These are phyloP conservation scores for Desmodus rotundus DNA, from an alignment of 2,113 vertebrate species.

Conservation along the genomic window DNA sequence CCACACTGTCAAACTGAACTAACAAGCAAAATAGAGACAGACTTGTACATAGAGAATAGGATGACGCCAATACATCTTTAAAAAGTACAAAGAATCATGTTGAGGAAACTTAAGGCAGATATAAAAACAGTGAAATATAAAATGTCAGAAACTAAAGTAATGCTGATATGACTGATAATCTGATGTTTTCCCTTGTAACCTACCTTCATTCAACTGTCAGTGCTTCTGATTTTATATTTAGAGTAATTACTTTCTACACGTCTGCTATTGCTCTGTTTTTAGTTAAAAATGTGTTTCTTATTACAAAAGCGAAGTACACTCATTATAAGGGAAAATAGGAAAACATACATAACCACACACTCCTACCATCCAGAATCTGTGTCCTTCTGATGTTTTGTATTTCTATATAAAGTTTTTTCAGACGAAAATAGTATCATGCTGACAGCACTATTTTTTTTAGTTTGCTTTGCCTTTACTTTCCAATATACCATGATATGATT, in stretches of 20 bases:
- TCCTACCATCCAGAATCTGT: not conserved
- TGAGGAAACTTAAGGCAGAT: not conserved
- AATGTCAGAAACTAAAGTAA: not conserved
- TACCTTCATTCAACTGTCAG: not conserved
- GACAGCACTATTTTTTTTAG: not conserved
- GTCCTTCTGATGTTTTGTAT: not conserved
- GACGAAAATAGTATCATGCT: not conserved
- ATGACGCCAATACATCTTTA: not conserved
- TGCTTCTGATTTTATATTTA: not conserved
- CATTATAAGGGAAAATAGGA: not conserved
- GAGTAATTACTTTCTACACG: not conserved
- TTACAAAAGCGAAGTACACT: not conserved
- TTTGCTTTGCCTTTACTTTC: not conserved
- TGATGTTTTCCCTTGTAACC: not conserved
- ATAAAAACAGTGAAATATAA: not conserved
- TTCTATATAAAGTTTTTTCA: not conserved
- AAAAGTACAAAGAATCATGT: not conserved
- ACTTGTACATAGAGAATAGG: no score
- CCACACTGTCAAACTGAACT: no score
- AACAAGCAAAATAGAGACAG: no score
- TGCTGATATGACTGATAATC: not conserved
- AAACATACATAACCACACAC: not conserved
- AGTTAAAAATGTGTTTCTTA: not conserved
- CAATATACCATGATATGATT: not conserved
- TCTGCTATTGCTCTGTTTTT: not conserved